Percentiles rank a stretch among this genome's conserved stretches.
phyloP scores from a whole-genome alignment of 2,888 invertebrate genomes.

The Carcina quercana region DNA sequence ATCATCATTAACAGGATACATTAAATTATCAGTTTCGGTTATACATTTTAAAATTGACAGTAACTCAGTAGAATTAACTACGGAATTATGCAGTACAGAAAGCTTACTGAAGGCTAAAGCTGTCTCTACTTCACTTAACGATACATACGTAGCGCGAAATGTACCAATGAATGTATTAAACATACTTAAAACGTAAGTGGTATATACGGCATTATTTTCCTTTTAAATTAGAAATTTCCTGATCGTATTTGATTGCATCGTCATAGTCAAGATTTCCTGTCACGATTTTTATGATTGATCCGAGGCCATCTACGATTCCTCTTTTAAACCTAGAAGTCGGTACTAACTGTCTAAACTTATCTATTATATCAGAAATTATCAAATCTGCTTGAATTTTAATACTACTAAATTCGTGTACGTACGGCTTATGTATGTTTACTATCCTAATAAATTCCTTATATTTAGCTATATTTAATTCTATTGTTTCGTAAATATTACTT shows the following conservation, averaged over 20 bases:
- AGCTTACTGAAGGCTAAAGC: slow-evolving; percentile 4
- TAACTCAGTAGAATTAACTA: slow-evolving; percentile 2
- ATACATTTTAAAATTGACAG: background rate
- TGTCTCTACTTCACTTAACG: slow-evolving; percentile 4
- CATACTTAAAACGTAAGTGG: background rate
- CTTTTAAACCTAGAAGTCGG: background rate
- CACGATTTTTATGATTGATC: background rate
- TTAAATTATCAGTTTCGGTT: background rate
- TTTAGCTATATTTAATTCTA: background rate
- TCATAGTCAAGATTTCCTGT: background rate
- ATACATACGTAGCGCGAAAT: background rate
- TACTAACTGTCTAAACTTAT: background rate
- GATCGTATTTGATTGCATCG: background rate
- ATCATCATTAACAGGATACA: background rate
- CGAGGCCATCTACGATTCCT: background rate
- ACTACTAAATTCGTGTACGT: background rate
- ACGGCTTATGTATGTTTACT: background rate
- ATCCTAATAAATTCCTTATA: background rate
- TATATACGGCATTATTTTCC: background rate
- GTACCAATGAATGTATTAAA: slow-evolving; percentile 5
- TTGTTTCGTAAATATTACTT: background rate
- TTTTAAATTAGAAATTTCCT: background rate
- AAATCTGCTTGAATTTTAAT: background rate
- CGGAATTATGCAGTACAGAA: slow-evolving; percentile 5
- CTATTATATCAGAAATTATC: background rate